These are phyloP conservation scores for Carassius auratus DNA, from an alignment of 2,113 vertebrate species.

Conservation along the genomic window DNA sequence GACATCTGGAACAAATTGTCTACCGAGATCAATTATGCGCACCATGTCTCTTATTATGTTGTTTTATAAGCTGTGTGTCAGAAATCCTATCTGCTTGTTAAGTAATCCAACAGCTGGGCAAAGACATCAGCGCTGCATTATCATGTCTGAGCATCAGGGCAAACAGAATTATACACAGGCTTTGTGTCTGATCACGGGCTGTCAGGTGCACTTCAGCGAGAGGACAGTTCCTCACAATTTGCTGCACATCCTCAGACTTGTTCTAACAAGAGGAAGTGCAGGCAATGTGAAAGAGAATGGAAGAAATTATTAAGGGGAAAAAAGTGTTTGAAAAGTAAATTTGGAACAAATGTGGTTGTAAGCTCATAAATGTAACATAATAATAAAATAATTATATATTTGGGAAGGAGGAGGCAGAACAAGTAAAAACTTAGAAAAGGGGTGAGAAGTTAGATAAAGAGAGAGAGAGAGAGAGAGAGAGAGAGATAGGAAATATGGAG, in stretches of 20 bases:
- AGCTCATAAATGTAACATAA: background rate
- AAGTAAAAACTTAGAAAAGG: background rate
- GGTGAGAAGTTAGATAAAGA: constrained; percentile 28
- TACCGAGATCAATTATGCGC: constrained; percentile 33
- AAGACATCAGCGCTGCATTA: constrained; percentile 31
- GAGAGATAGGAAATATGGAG: background rate
- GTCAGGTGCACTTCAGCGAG: constrained; percentile 32
- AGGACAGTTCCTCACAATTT: constrained; percentile 15
- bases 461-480: background rate
- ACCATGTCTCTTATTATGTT: constrained; percentile 35
- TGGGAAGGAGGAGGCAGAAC: background rate
- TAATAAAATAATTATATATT: no score
- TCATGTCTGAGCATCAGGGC: constrained; percentile 23
- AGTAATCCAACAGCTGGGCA: constrained; percentile 35
- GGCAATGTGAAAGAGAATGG: background rate
- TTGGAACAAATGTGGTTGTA: background rate
- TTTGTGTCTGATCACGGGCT: constrained; percentile 40
- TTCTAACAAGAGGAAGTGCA: background rate
- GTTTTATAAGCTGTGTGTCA: constrained; percentile 35
- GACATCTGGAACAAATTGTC: constrained; percentile 29
- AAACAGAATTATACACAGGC: constrained; percentile 39
- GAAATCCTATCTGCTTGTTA: constrained; percentile 38
- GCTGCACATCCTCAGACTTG: background rate
- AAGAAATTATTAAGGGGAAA: background rate
- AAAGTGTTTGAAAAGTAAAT: background rate